A percentile compares a stretch with the other conserved stretches of the same genome.
phyloP scores from a whole-genome alignment of 2,797 vertebrate genomes.

The Brachyalestes nurse region DNA sequence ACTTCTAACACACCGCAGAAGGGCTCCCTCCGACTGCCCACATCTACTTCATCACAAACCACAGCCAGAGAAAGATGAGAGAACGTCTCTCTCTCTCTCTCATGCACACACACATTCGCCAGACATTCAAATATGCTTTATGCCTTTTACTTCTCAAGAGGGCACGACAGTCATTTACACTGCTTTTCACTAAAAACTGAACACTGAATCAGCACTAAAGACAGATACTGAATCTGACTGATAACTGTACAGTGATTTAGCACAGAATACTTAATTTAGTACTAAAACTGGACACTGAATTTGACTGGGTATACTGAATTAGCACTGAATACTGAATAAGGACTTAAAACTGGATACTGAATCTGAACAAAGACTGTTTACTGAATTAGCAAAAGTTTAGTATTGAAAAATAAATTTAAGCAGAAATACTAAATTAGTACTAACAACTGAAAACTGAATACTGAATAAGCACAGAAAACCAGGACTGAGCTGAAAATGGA shows the following conservation, averaged over 20 bases:
- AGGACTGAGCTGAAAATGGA: neutral
- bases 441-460: neutral
- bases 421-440: neutral
- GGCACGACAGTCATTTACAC: too few relatives aligned
- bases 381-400: too few relatives aligned
- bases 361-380: too few relatives aligned
- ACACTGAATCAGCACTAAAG: neutral
- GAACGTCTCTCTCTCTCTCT: too few relatives aligned
- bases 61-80: too few relatives aligned
- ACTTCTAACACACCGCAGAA: slow-evolving; percentile 18
- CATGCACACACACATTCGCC: too few relatives aligned
- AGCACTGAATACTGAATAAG: neutral
- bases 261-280: neutral
- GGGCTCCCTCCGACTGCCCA: neutral
- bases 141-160: too few relatives aligned
- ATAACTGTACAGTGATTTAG: neutral
- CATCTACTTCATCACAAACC: slow-evolving; percentile 2
- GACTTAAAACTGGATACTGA: neutral
- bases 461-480: slow-evolving; percentile 13
- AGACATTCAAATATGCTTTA: too few relatives aligned
- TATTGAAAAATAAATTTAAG: neutral
- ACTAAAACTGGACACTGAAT: neutral
- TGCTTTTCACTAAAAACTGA: neutral
- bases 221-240: neutral
- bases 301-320: neutral